A percentile compares a stretch with the other conserved stretches of the same genome.
Conservation (phyloP, 2,113 vertebrate species). For the Aphelocoma coerulescens region DNA sequence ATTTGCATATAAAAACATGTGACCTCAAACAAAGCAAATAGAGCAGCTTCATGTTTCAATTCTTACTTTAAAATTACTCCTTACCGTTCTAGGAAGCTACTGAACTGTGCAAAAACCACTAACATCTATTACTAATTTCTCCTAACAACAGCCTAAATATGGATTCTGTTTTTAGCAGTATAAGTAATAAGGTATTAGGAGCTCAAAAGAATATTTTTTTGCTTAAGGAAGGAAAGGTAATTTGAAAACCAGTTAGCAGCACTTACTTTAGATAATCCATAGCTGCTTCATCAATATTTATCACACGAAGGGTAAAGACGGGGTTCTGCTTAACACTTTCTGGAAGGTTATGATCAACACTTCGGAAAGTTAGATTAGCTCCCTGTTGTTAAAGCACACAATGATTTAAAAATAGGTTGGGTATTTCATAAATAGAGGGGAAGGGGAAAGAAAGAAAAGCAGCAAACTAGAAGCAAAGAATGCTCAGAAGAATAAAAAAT, state of each 20-base stretch:
- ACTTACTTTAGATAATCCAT: conserved; percentile 75
- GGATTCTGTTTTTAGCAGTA: background rate
- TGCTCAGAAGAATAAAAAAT: background rate
- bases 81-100: background rate
- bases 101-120: background rate
- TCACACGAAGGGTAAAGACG: conserved; percentile 73
- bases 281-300: conserved; percentile 71
- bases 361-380: conserved; percentile 77
- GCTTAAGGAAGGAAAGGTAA: background rate
- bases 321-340: conserved; percentile 72
- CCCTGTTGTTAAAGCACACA: conserved; percentile 67
- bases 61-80: background rate
- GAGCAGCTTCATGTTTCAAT: background rate
- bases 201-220: background rate
- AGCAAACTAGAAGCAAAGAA: background rate
- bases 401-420: background rate
- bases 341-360: conserved; percentile 72
- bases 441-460: background rate
- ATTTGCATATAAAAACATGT: background rate
- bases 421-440: background rate
- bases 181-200: background rate
- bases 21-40: background rate
- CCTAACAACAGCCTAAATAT: background rate
- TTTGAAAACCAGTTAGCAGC: background rate
- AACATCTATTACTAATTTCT: background rate